Evolutionary conservation across 1,140 invertebrate genomes (phyloP).

Genomic region (Pseudomyrmex concolor): DNA sequence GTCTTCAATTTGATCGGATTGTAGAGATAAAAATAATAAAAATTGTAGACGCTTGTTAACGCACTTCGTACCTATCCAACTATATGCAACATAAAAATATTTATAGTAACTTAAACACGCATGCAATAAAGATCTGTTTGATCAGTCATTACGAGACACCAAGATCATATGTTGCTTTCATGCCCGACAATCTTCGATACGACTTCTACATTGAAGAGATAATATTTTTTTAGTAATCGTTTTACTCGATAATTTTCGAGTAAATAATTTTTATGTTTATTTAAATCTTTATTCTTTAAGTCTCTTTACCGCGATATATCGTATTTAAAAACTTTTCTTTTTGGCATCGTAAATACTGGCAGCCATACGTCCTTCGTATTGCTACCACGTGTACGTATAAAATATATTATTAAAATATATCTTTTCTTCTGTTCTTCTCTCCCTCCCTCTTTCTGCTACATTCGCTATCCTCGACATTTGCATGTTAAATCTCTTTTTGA

Average conservation of each 20-base stretch:
- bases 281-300: constrained; percentile 5
- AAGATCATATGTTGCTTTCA: constrained; percentile 25
- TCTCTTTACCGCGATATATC: neutral
- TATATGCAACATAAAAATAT: constrained; percentile 33
- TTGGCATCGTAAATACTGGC: constrained; percentile 36
- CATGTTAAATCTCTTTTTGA: neutral
- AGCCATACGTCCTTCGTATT: constrained; percentile 51
- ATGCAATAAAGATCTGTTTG: constrained; percentile 58
- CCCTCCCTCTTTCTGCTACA: too few species aligned
- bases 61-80: constrained; percentile 29
- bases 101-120: constrained; percentile 15
- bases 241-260: neutral
- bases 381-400: constrained; percentile 62
- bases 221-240: neutral
- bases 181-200: constrained; percentile 7
- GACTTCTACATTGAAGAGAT: constrained; percentile 42
- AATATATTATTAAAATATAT: constrained; percentile 55
- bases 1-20: neutral
- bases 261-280: constrained; percentile 27
- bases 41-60: constrained; percentile 45
- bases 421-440: neutral
- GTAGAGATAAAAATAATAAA: constrained; percentile 18
- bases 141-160: constrained; percentile 8
- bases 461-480: neutral
- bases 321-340: constrained; percentile 8